phyloP scores from a whole-genome alignment of 2,113 vertebrate genomes.

The Entelurus aequoreus region DNA sequence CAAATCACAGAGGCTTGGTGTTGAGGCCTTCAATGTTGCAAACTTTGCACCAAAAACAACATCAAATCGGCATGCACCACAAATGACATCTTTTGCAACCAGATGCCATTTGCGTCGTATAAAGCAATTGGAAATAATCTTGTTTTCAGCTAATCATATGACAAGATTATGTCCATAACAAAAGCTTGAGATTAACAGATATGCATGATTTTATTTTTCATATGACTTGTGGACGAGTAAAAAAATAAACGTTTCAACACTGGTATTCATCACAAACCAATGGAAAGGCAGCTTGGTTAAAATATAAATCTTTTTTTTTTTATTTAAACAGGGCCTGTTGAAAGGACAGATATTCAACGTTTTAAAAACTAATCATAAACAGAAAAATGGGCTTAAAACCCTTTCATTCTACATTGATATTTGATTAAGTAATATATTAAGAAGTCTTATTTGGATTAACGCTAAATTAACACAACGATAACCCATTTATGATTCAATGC shows the following conservation, averaged over 20 bases:
- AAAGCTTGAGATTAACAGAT: neutral
- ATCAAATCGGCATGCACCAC: neutral
- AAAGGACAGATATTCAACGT: neutral
- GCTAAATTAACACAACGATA: constrained; percentile 1
- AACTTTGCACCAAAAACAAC: constrained; percentile 2
- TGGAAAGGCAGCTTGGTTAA: constrained; percentile 6
- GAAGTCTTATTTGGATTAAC: neutral
- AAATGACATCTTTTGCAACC: constrained; percentile 4
- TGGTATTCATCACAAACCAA: constrained; percentile 5
- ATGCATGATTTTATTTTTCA: neutral
- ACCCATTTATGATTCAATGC: neutral
- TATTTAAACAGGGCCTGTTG: neutral
- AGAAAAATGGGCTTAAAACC: constrained; percentile 3
- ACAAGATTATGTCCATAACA: neutral
- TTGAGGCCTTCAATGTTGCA: constrained; percentile 2
- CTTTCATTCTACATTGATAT: no score
- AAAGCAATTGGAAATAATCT: neutral
- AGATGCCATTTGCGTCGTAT: neutral
- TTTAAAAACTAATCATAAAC: constrained; percentile 9
- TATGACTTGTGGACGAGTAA: neutral
- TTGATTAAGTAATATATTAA: neutral
- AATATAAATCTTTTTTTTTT: constrained; percentile 1
- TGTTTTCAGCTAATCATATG: neutral
- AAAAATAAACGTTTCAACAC: constrained; percentile 8
- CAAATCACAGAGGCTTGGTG: constrained; percentile 15